A percentile compares a stretch with the other conserved stretches of the same genome.
phyloP scores from a whole-genome alignment of 2,888 invertebrate genomes.

The Drosophila monieri region DNA sequence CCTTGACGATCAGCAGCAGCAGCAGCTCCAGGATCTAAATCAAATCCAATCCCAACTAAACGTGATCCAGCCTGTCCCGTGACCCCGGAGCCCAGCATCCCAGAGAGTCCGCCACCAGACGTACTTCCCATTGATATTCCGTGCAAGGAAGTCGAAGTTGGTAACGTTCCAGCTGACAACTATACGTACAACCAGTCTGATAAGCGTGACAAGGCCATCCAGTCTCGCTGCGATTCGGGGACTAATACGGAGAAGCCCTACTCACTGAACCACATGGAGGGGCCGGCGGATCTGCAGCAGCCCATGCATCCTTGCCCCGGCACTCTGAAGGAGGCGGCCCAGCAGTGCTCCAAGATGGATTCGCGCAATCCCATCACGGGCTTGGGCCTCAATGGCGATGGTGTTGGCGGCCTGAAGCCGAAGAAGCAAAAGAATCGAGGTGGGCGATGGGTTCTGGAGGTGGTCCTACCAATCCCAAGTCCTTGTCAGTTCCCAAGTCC shows the following conservation, averaged over 20 bases:
- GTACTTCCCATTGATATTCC: conserved; percentile 44
- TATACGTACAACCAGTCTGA: conserved; percentile 27
- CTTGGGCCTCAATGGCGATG: conserved; percentile 51
- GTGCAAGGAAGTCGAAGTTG: conserved; percentile 36
- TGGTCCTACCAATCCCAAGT: neutral
- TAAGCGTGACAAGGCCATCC: conserved; percentile 43
- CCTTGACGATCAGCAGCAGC: conserved; percentile 7
- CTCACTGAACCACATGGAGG: conserved; percentile 48
- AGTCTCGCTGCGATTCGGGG: conserved; percentile 49
- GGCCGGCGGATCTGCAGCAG: neutral
- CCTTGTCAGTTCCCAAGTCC: neutral
- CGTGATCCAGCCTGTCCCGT: conserved; percentile 40
- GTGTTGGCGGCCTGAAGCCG: conserved; percentile 47
- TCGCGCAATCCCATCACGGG: conserved; percentile 64
- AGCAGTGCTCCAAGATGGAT: conserved; percentile 55
- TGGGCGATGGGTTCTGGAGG: conserved; percentile 57
- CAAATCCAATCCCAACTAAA: neutral
- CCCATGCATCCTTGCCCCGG: conserved; percentile 27
- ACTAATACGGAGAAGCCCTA: conserved; percentile 52
- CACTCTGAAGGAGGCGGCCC: neutral
- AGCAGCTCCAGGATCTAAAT: conserved; percentile 6
- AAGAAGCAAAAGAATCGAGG: conserved; percentile 49
- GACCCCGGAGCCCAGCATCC: conserved; percentile 1
- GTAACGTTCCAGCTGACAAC: conserved; percentile 40
- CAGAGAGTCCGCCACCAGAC: neutral